A percentile compares a stretch with the other conserved stretches of the same genome.
Evolutionary conservation across 1,140 invertebrate species (phyloP).

Genomic region (Apis mellifera): DNA sequence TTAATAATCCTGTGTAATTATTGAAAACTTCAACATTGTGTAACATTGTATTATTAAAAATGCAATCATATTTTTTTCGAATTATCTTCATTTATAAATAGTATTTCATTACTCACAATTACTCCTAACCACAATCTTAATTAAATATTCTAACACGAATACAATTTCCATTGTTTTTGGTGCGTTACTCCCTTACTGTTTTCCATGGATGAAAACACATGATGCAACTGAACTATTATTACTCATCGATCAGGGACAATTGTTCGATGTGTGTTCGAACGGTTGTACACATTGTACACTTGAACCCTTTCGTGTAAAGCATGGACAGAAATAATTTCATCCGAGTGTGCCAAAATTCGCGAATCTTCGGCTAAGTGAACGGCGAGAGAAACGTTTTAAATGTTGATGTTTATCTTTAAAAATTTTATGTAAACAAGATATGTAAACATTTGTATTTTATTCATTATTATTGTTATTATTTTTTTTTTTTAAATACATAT

Average conservation of each 20-base stretch:
- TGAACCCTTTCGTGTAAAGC: conserved; percentile 43
- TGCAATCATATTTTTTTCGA: no score
- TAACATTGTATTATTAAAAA: no score
- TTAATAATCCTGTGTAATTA: not conserved
- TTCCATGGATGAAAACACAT: conserved; percentile 31
- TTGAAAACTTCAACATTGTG: no score
- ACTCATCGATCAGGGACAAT: not conserved
- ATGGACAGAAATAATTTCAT: conserved; percentile 37
- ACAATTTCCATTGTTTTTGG: not conserved
- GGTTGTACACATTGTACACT: conserved; percentile 14
- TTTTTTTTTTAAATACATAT: not conserved
- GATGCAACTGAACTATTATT: conserved; percentile 64
- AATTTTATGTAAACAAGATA: no score
- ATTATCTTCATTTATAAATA: no score
- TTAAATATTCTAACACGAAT: not conserved
- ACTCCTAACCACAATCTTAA: no score
- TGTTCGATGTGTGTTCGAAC: not conserved
- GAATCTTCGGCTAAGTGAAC: not conserved
- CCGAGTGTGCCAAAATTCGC: conserved; percentile 38
- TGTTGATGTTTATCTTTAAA: not conserved
- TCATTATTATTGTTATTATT: not conserved
- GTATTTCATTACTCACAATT: no score
- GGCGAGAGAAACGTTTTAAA: not conserved
- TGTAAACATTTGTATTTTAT: not conserved
- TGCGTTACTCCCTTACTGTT: conserved; percentile 10